Evolutionary conservation across 2,888 invertebrate species (phyloP).

Genomic region (Patella pellucida): DNA sequence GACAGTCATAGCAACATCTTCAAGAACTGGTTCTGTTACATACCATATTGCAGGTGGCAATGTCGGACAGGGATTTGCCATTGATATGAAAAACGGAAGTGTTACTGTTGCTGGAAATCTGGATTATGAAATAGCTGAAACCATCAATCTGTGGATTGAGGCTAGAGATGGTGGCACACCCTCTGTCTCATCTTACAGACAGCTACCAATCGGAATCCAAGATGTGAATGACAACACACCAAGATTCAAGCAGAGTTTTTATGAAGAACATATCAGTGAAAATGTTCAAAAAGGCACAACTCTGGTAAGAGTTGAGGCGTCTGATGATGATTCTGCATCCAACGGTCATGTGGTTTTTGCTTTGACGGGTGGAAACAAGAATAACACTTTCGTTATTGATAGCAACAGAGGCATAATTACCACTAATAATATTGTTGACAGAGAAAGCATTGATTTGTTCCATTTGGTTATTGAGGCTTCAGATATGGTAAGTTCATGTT

Average conservation of each 20-base stretch:
- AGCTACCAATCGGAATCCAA: conserved; percentile 86
- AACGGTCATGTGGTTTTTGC: conserved; percentile 68
- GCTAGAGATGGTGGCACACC: conserved; percentile 73
- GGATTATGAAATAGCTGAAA: conserved; percentile 56
- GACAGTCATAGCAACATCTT: conserved; percentile 86
- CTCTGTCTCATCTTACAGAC: conserved; percentile 46
- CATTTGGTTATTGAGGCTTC: conserved; percentile 86
- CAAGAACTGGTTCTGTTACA: conserved; percentile 63
- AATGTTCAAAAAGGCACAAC: conserved; percentile 37
- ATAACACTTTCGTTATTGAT: conserved; percentile 88
- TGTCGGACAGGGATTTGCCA: conserved; percentile 77
- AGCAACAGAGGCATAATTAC: conserved; percentile 87
- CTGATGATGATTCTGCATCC: conserved; percentile 76
- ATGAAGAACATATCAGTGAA: conserved; percentile 87
- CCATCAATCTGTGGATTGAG: conserved; percentile 59
- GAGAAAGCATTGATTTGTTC: conserved; percentile 91
- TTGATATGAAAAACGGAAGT: conserved; percentile 45
- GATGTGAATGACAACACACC: conserved; percentile 95
- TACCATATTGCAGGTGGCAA: conserved; percentile 95
- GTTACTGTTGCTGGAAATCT: conserved; percentile 47
- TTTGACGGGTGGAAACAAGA: conserved; percentile 85
- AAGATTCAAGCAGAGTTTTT: conserved; percentile 80
- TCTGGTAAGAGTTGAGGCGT: conserved; percentile 84
- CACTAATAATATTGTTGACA: conserved; percentile 79
- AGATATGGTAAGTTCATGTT: conserved; percentile 76